These are phyloP conservation scores for Ciconia stormi DNA, from an alignment of 2,113 vertebrate species.

Conservation along the genomic window DNA sequence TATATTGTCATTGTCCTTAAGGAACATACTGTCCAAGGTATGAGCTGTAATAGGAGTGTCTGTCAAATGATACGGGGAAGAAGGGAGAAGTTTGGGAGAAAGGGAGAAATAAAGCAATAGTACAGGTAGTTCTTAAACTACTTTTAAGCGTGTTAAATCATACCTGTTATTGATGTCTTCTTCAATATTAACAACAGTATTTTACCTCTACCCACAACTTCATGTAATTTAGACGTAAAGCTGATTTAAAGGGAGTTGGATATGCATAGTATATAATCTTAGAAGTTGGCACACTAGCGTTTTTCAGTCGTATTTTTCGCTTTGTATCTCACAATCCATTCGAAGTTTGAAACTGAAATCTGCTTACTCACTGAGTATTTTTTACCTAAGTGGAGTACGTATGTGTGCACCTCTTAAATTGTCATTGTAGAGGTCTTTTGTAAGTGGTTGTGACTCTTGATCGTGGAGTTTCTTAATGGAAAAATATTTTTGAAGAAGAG, in stretches of 20 bases:
- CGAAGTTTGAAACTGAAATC: background rate
- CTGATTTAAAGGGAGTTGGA: background rate
- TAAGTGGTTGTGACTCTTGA: background rate
- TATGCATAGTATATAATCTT: background rate
- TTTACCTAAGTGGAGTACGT: background rate
- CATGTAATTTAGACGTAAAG: background rate
- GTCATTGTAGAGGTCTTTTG: background rate
- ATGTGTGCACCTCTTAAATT: background rate
- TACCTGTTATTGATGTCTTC: background rate
- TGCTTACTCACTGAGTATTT: background rate
- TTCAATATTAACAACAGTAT: background rate
- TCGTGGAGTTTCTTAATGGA: background rate
- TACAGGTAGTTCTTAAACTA: background rate
- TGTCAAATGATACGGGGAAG: background rate
- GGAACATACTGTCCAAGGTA: background rate
- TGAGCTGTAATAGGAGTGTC: too few relatives aligned
- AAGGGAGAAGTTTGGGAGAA: background rate
- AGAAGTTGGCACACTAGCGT: background rate
- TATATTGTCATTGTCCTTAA: background rate
- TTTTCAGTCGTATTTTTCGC: background rate
- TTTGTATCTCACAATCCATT: background rate
- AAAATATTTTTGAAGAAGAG: background rate
- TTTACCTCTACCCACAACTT: background rate
- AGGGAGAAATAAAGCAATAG: background rate
- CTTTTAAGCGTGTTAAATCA: background rate